Percentiles rank a stretch among this genome's conserved stretches.
phyloP scores from a whole-genome alignment of 2,888 invertebrate genomes.

The Eledone cirrhosa region DNA sequence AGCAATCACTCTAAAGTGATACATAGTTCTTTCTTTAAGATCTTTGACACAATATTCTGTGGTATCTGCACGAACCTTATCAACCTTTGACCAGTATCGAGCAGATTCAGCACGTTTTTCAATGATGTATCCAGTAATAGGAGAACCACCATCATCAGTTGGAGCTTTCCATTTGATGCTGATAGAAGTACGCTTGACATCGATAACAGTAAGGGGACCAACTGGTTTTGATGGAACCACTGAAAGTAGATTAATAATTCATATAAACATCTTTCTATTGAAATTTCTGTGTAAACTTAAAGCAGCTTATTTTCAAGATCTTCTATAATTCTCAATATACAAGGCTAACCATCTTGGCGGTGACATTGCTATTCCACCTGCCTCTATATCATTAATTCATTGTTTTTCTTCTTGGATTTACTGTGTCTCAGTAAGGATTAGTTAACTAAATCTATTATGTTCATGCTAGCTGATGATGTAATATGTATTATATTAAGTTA shows the following conservation, averaged over 20 bases:
- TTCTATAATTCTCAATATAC: too few relatives aligned
- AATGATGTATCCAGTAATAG: conserved; percentile 54
- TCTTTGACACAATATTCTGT: conserved; percentile 41
- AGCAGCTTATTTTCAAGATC: too few relatives aligned
- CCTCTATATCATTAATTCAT: too few relatives aligned
- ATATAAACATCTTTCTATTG: too few relatives aligned
- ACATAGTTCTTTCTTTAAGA: conserved; percentile 77
- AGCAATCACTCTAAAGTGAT: conserved; percentile 86
- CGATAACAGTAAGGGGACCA: conserved; percentile 78
- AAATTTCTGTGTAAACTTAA: too few relatives aligned
- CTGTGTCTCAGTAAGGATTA: too few relatives aligned
- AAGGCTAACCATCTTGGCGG: too few relatives aligned
- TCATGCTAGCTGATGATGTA: too few relatives aligned
- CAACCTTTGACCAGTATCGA: conserved; percentile 80
- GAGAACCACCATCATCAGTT: conserved; percentile 56
- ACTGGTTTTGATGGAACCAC: conserved; percentile 90
- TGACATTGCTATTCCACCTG: too few relatives aligned
- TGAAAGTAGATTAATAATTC: conserved; percentile 35
- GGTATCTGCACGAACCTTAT: conserved; percentile 61
- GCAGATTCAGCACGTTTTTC: conserved; percentile 78
- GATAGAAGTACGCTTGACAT: conserved; percentile 85
- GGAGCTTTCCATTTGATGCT: conserved; percentile 72
- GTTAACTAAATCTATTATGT: too few relatives aligned
- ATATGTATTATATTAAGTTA: too few relatives aligned
- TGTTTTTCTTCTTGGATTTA: too few relatives aligned